A percentile compares a stretch with the other conserved stretches of the same genome.
These are phyloP conservation scores for Chunga burmeisteri DNA, from an alignment of 2,113 vertebrate genomes.

Conservation along the genomic window DNA sequence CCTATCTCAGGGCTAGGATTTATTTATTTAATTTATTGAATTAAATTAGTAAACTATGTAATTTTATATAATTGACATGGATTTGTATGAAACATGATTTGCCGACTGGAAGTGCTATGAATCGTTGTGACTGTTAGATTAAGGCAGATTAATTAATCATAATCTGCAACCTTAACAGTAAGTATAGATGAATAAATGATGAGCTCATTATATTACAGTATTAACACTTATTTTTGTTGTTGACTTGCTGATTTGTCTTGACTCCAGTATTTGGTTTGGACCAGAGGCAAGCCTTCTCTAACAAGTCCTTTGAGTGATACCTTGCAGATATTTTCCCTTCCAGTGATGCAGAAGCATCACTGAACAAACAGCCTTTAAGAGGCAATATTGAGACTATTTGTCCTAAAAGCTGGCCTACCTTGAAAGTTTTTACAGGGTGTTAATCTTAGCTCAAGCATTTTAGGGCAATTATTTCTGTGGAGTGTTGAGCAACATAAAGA, in stretches of 20 bases:
- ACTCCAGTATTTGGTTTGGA: not conserved
- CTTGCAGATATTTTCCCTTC: not conserved
- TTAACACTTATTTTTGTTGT: not conserved
- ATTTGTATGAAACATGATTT: not conserved
- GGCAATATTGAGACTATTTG: not conserved
- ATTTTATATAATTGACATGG: not conserved
- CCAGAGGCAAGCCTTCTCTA: not conserved
- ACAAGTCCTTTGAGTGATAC: not conserved
- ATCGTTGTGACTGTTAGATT: not conserved
- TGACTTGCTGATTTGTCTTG: not conserved
- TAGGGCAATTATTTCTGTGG: not conserved
- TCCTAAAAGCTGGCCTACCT: not conserved
- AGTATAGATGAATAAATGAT: not conserved
- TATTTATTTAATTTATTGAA: not conserved
- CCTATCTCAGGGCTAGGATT: not conserved
- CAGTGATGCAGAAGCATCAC: not conserved
- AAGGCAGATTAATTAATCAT: not conserved
- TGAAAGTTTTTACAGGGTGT: not conserved
- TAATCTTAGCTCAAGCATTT: not conserved
- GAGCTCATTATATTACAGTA: not conserved
- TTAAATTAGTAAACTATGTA: not conserved
- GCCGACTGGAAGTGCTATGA: not conserved
- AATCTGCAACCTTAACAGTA: not conserved
- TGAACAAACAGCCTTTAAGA: not conserved
- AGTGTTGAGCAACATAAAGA: not conserved